Base-by-base conservation (phyloP, 2,888 invertebrate genomes). In the Napeogenes inachia region DNA sequence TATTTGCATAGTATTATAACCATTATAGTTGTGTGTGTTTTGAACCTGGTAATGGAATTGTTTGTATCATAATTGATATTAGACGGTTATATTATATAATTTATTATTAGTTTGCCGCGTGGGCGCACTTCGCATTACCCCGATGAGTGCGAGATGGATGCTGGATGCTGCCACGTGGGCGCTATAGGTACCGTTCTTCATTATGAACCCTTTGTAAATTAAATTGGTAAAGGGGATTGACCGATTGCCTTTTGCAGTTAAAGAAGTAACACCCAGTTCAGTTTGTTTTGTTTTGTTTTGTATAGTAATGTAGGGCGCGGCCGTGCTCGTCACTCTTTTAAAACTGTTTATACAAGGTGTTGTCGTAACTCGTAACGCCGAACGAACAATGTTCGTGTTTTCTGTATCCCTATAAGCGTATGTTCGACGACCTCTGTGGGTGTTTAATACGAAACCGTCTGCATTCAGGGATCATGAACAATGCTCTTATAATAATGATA, bases 81-180 rank as follows among this genome's bases (percentile, higher is more conserved):
- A 45, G 13, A 50, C 55, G 62, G 53, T 58, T 59, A 54, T 64
- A 68, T 64, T 64, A 30, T 50, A 10, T 50, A 30, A 50, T 50
- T 10, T 30, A 61, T 61, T 46, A 57, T 46, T 57, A 50, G n/a
- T 54, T 68, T 57, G 13, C 57, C 56, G 63, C 63, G 66, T 64
- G 58, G 66, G 67, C 61, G 65, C 64, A 67, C 47, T 64, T 70
- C 71, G 73, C 63, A 73, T 77, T 79, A 74, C 77, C 73, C 76
- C 81, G 77, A 87, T 87, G 84, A 80, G 87, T 88, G 88, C 82
- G 65, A 67, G 84, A 88, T 87, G 85, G 86, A 87, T 87, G 79
- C 68, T 71, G 68, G 65, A 87, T 87, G 79, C 68, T 71, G 68
- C 65, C 66, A 84, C 85, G 88, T 88, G 88, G 87, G 88, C 81